Evolutionary conservation across 2,113 vertebrate species (phyloP), one percentile per base, ranked within the genome.

Genomic region (Lonchura striata): DNA sequence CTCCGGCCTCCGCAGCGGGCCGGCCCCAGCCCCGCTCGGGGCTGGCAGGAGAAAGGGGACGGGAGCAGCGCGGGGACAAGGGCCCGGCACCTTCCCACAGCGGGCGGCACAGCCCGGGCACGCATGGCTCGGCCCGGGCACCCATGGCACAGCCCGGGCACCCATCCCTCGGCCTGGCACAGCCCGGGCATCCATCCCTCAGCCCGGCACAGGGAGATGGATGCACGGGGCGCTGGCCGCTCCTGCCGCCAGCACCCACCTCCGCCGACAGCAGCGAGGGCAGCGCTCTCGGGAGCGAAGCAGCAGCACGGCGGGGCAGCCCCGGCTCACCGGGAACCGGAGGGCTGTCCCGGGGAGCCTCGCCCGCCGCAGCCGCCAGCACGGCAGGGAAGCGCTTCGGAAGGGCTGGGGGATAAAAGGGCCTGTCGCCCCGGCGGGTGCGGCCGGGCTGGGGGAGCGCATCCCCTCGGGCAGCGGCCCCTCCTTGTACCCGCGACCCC

Each of bases 21-120:
- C 4, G 18, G 33, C 14, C 15, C 9, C 30, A 11, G 44, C n/a
- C n/a, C 23, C 20, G 0, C 1, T 10, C 7, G 17, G 24, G 9
- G 14, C 3, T 15, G 35, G 11, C 33, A 7, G 41, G 7, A 27
- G 8, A 22, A 24, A 0, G 3, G 15, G 56, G 31, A 39, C 1
- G 7, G n/a, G 17, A 35, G 7, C 28, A 20, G 11, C 2, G 14
- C 13, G 5, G 35, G 3, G 21, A 15, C 2, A 21, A 9, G 11
- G 7, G 25, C 31, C 37, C 50, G 2, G 27, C 37, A 30, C 49
- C 21, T 42, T 15, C 42, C 15, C 7, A 10, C 4, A 44, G 24
- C 30, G 11, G 11, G 65, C 44, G 16, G 35, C 35, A 2, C 41
- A 39, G 42, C 28, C 11, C 15, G 10, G 23, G 22, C 46, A 37